These are phyloP conservation scores for Sarcophaga carnaria DNA, from an alignment of 2,888 invertebrate genomes.

Conservation along the genomic window DNA sequence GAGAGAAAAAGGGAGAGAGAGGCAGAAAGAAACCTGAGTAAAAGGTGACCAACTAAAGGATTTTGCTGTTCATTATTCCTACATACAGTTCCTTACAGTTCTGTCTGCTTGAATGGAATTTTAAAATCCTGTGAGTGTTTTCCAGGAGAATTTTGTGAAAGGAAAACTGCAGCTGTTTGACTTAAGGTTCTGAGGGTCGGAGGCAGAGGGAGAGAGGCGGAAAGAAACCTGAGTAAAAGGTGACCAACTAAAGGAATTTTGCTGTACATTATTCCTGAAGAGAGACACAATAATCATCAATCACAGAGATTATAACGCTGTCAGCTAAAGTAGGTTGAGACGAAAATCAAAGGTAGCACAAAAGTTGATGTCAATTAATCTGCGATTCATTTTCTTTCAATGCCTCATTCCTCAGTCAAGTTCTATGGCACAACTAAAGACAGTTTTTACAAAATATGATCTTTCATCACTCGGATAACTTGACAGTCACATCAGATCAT, in stretches of 20 bases:
- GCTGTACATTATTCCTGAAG: not conserved
- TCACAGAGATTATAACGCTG: no score
- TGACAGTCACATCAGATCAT: no score
- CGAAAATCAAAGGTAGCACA: no score
- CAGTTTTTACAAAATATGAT: no score
- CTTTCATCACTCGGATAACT: no score
- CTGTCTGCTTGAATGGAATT: not conserved
- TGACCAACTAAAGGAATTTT: slow-evolving; percentile 14
- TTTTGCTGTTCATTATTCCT: not conserved
- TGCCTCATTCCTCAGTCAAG: no score
- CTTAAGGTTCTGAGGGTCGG: no score
- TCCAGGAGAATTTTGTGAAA: not conserved
- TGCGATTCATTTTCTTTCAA: no score
- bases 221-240: slow-evolving; percentile 11
- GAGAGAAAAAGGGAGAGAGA: not conserved
- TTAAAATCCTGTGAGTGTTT: not conserved
- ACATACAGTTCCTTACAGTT: not conserved
- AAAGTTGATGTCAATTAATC: no score
- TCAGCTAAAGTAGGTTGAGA: no score
- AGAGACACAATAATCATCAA: no score
- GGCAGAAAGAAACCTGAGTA: not conserved
- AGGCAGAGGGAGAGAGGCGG: not conserved
- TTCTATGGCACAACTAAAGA: no score
- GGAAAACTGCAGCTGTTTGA: not conserved
- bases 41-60: slow-evolving; percentile 30